Base-by-base conservation (phyloP, 2,113 vertebrate species). In the Pelodiscus sinensis region DNA sequence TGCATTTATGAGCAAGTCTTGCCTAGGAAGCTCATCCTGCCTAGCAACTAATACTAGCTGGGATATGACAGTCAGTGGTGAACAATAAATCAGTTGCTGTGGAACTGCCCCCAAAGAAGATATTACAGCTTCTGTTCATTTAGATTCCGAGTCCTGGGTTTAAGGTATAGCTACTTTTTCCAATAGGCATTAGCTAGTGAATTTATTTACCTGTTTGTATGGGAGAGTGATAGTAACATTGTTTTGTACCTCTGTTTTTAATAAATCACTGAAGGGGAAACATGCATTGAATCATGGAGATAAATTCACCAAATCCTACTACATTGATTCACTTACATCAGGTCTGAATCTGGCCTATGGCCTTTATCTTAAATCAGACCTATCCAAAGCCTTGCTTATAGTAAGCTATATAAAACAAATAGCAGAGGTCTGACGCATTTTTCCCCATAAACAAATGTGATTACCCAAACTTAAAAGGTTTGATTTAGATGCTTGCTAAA, bases 121-220 rank as follows among this genome's bases (percentile, higher is more conserved):
- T n/a, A 50, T 55, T 79, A 79, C 24, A 9, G 18, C 25, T 83
- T 55, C 56, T 57, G 16, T 85, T 21, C 16, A 71, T 71, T 24
- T 80, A 54, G 22, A 80, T 35, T 88, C 79, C 12, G 92, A 85
- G 88, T 92, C 86, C 81, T 84, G 87, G 54, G 81, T 79, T 71
- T 92, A 92, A 97, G 96, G 95, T 97, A 97, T 19, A 83, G 68
- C 77, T 90, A 90, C 73, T 62, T 75, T 55, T 82, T 31, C 51
- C 71, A 78, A 50, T 22, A 81, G 86, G 18, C 38, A 24, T 87
- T 83, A 84, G 78, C 88, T 62, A n/a, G 56, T 82, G 71, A 91
- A 90, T 73, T 25, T 0, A n/a, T 95, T 22, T 79, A 84, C 68
- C 88, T 92, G 89, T 81, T 50, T 83, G 78, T 91, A 50, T 57